Percentiles rank a stretch among this genome's conserved stretches.
Conservation (phyloP, 2,888 invertebrate genomes). For the Orchesellides sinensis region DNA sequence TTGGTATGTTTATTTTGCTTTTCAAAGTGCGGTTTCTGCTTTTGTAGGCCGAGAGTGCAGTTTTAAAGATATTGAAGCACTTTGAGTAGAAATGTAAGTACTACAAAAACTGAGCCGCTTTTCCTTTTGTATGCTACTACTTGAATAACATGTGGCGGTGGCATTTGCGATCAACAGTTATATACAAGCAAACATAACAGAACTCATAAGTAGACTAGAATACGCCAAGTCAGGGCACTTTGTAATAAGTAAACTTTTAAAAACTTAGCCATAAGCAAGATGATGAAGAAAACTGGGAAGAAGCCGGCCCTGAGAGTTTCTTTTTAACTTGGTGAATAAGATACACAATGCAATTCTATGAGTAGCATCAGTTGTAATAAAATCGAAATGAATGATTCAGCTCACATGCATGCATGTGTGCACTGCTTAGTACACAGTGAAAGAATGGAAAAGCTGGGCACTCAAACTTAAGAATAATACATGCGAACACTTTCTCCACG, state of each 20-base stretch:
- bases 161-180: too few relatives aligned
- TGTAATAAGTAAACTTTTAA: conserved; percentile 5
- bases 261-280: conserved; percentile 13
- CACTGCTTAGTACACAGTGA: background rate
- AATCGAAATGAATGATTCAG: conserved; percentile 25
- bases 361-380: conserved; percentile 7
- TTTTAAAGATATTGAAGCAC: too few relatives aligned
- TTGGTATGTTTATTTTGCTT: too few relatives aligned
- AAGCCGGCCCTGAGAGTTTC: background rate
- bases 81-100: too few relatives aligned
- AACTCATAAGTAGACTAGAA: too few relatives aligned
- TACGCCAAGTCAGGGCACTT: too few relatives aligned
- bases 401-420: conserved; percentile 22
- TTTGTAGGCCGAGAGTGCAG: too few relatives aligned
- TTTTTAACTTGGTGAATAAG: background rate
- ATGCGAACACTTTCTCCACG: background rate
- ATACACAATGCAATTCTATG: conserved; percentile 10
- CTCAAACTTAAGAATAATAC: background rate
- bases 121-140: too few relatives aligned
- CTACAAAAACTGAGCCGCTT: too few relatives aligned
- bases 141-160: too few relatives aligned
- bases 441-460: background rate
- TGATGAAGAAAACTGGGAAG: background rate
- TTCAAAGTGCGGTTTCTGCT: too few relatives aligned
- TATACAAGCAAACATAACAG: too few relatives aligned